Evolutionary conservation across 2,113 vertebrate genomes (phyloP).

Genomic region (Grammomys dolichurus): DNA sequence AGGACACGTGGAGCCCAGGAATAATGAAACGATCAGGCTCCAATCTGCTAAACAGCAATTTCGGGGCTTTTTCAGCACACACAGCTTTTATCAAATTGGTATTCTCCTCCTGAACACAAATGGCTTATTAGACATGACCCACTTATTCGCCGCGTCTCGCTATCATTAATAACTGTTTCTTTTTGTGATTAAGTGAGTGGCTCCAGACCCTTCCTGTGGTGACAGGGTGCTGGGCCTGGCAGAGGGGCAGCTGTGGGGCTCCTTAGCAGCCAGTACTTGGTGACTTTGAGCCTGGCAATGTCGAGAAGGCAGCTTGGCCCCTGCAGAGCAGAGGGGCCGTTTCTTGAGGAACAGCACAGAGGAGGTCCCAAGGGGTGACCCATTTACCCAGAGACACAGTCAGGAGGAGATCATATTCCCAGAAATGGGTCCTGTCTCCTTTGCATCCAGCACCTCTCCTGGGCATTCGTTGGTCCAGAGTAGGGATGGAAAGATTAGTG

Average conservation of each 20-base stretch:
- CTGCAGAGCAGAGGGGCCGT: neutral
- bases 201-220: conserved; percentile 77
- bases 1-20: conserved; percentile 65
- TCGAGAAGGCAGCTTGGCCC: conserved; percentile 22
- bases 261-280: conserved; percentile 71
- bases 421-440: no score
- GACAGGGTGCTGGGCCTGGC: neutral
- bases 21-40: conserved; percentile 83
- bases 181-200: conserved; percentile 87
- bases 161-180: conserved; percentile 88
- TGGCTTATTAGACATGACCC: conserved; percentile 89
- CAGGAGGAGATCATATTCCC: neutral
- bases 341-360: conserved; percentile 44
- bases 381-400: conserved; percentile 32
- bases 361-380: conserved; percentile 5
- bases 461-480: neutral
- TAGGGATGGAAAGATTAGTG: neutral
- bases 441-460: neutral
- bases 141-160: conserved; percentile 85
- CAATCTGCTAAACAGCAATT: conserved; percentile 86
- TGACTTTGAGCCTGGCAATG: conserved; percentile 79
- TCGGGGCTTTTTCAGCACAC: conserved; percentile 83
- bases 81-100: conserved; percentile 87
- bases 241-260: conserved; percentile 53
- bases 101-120: conserved; percentile 89